These are phyloP conservation scores for Hydrozoanthus gracilis DNA, from an alignment of 92 coral and sea anemone genomes.

Conservation along the genomic window DNA sequence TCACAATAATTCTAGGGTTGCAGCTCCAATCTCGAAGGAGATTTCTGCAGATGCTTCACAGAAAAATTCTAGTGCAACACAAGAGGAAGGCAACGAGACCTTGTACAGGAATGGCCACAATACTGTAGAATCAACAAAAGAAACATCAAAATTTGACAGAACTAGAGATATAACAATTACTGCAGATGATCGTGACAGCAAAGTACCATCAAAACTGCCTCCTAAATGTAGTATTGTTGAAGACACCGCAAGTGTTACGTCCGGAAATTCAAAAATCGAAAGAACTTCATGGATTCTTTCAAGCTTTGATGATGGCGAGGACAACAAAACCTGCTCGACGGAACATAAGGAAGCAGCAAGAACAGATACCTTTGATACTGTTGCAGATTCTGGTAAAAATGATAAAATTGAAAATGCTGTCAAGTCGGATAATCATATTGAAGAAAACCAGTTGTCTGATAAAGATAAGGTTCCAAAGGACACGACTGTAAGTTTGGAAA, in stretches of 20 bases:
- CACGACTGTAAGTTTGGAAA: not conserved
- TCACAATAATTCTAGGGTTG: not conserved
- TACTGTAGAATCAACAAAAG: not conserved
- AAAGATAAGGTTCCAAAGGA: not conserved
- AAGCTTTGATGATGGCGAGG: constrained; percentile 35
- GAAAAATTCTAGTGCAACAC: not conserved
- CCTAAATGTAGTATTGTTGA: not conserved
- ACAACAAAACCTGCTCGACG: not conserved
- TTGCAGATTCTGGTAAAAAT: not conserved
- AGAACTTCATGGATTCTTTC: constrained; percentile 23
- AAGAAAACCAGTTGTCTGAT: not conserved
- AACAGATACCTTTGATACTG: not conserved
- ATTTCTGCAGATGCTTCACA: not conserved
- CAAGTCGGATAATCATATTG: not conserved
- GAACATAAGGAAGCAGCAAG: not conserved
- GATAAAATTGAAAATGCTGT: not conserved
- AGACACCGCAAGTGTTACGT: not conserved
- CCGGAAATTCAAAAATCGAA: not conserved
- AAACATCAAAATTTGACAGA: not conserved
- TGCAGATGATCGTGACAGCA: not conserved
- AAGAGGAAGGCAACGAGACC: not conserved
- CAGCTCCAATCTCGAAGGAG: not conserved
- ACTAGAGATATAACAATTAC: not conserved
- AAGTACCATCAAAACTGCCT: not conserved
- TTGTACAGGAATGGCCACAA: not conserved